Percentiles rank a stretch among this genome's conserved stretches.
These are phyloP conservation scores for Myiotriccus ornatus DNA, from an alignment of 2,797 vertebrate species.

Conservation along the genomic window DNA sequence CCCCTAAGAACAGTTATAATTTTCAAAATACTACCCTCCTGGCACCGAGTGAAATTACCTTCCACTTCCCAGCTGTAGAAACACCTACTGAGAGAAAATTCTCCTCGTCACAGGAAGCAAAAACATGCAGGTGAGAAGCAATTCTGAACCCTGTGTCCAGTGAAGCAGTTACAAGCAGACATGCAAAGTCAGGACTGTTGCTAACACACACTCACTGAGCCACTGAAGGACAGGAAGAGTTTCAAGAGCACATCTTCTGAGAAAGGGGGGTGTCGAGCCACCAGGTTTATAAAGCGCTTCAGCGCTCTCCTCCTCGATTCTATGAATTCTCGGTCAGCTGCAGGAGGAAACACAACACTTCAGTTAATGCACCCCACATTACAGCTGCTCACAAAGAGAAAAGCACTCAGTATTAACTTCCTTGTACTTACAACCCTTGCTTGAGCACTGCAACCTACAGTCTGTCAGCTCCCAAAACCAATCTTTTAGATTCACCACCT, in stretches of 20 bases:
- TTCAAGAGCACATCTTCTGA: constrained; percentile 89
- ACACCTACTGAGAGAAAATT: background rate
- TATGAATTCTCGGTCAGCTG: constrained; percentile 93
- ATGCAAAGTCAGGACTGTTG: background rate
- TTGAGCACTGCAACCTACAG: background rate
- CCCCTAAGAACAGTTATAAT: background rate
- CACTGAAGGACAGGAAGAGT: constrained; percentile 92
- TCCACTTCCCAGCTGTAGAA: background rate
- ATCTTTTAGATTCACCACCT: background rate
- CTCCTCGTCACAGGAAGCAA: background rate
- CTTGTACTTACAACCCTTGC: background rate
- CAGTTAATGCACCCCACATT: background rate
- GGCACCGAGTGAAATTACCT: background rate
- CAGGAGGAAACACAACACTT: constrained; percentile 51
- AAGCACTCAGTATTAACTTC: background rate
- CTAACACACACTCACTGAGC: constrained; percentile 82
- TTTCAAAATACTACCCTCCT: background rate
- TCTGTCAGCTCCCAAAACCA: background rate
- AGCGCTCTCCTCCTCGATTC: constrained; percentile 90
- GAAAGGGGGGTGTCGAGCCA: constrained; percentile 92
- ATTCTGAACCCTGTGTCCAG: background rate
- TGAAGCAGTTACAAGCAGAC: background rate
- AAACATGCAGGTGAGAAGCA: background rate
- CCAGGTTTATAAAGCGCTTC: constrained; percentile 90
- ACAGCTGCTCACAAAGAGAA: background rate